Base-by-base conservation (phyloP, 1,140 invertebrate genomes). In the Drosophila lacertosa region DNA sequence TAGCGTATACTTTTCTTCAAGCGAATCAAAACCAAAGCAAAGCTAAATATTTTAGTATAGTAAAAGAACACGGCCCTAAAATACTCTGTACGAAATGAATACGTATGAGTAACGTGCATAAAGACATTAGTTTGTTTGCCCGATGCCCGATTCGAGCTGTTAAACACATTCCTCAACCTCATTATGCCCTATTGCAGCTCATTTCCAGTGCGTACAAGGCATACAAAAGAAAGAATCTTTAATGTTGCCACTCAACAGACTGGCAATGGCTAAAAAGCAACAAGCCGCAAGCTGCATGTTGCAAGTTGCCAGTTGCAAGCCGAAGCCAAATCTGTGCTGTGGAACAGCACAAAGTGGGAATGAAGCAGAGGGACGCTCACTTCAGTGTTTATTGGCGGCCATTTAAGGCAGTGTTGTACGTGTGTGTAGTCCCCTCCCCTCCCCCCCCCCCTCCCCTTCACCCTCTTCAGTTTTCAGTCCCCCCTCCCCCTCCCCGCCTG, bases 361-460 rank as follows among this genome's bases (percentile, higher is more conserved):
- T 22, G 32, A 37, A 60, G 58, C 55, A 48, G 63, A 57, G 59
- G 7, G 15, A 7, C 33, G 44, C 50, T 37, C 79, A 64, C 74
- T 74, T 74, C 70, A 70, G 83, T 82, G 79, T 71, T 81, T 82
- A 82, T 82, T 82, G 79, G 82, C 77, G 70, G 74, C 69, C 63
- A 67, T 72, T 72, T 67, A 60, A 67, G 54, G 63, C 64, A 72
- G 64, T 54, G 59, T 35, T 42, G 63, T 39, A 55, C 57, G 60
- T 69, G 63, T 74, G 55, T 74, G 67, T 58, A 20, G 16, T 18
- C 22, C 37, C 13, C 16, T 16, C 6, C 2, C n/a, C n/a, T n/a
- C n/a, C n/a, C n/a, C n/a, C n/a, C n/a, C n/a, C n/a, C n/a, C n/a
- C n/a, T n/a, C n/a, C n/a, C n/a, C n/a, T n/a, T n/a, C n/a, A n/a